Evolutionary conservation across 2,888 invertebrate species (phyloP).

Genomic region (Ryuthela nishihirai): DNA sequence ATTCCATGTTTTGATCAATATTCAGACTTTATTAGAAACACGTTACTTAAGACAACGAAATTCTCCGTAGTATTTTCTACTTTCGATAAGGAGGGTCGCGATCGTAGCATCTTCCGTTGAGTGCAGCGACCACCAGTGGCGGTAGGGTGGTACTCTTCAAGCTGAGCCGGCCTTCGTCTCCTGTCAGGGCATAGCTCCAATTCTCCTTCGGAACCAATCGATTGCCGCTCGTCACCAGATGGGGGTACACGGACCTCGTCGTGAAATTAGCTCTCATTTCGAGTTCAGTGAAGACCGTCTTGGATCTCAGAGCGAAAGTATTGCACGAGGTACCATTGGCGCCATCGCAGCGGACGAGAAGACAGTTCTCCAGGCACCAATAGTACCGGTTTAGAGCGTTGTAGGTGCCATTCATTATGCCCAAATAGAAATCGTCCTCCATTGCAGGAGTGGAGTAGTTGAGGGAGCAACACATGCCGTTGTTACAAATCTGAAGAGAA

Average conservation of each 20-base stretch:
- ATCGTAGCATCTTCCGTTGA: constrained; percentile 19
- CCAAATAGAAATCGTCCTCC: constrained; percentile 22
- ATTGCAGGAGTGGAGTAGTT: constrained; percentile 17
- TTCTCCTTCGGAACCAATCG: constrained; percentile 6
- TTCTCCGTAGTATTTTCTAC: too few relatives aligned
- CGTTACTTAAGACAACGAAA: too few relatives aligned
- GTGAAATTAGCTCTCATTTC: constrained; percentile 13
- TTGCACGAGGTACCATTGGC: not conserved
- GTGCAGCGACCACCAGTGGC: constrained; percentile 1
- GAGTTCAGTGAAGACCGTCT: constrained; percentile 7
- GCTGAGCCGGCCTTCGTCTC: not conserved
- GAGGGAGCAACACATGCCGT: constrained; percentile 34
- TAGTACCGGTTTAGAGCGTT: not conserved
- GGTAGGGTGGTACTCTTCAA: not conserved
- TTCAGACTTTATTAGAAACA: too few relatives aligned
- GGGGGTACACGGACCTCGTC: constrained; percentile 13
- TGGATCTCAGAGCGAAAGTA: constrained; percentile 17
- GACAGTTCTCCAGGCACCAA: constrained; percentile 20
- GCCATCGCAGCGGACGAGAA: constrained; percentile 16
- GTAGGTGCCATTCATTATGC: constrained; percentile 21
- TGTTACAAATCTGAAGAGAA: constrained; percentile 22
- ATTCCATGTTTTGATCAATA: too few relatives aligned
- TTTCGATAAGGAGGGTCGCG: constrained; percentile 22
- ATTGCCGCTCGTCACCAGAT: constrained; percentile 3
- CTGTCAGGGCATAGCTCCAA: not conserved